phyloP scores from a whole-genome alignment of 2,113 vertebrate species.

The Sardina pilchardus region DNA sequence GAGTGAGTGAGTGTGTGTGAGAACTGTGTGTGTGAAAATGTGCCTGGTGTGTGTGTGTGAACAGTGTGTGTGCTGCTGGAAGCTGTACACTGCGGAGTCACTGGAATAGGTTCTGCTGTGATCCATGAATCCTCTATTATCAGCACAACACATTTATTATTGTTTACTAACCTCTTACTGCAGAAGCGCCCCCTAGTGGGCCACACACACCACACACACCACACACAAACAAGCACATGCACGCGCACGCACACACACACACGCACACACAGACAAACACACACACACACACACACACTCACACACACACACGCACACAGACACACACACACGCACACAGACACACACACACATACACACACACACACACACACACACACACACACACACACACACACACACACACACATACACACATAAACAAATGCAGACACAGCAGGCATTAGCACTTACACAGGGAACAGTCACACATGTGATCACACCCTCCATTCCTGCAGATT shows the following conservation, averaged over 20 bases:
- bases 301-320: constrained; percentile 32
- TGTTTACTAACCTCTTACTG: no score
- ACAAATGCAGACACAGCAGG: neutral
- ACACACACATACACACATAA: neutral
- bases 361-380: neutral
- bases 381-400: neutral
- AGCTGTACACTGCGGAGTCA: neutral
- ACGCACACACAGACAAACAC: neutral
- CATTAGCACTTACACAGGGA: neutral
- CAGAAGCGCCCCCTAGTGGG: no score
- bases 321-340: constrained; percentile 32
- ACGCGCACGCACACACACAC: neutral
- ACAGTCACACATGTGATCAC: neutral
- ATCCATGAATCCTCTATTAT: neutral
- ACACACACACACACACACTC: constrained; percentile 2
- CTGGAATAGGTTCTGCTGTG: neutral
- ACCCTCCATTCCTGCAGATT: neutral
- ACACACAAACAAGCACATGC: constrained; percentile 6
- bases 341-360: neutral
- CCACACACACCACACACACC: no score
- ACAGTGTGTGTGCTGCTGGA: neutral
- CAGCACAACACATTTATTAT: neutral
- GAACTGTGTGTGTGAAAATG: no score
- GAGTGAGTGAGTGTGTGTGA: neutral
- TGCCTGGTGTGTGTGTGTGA: no score